A percentile compares a stretch with the other conserved stretches of the same genome.
Evolutionary conservation across 1,140 invertebrate species (phyloP).

Genomic region (Heliconius hermathena): DNA sequence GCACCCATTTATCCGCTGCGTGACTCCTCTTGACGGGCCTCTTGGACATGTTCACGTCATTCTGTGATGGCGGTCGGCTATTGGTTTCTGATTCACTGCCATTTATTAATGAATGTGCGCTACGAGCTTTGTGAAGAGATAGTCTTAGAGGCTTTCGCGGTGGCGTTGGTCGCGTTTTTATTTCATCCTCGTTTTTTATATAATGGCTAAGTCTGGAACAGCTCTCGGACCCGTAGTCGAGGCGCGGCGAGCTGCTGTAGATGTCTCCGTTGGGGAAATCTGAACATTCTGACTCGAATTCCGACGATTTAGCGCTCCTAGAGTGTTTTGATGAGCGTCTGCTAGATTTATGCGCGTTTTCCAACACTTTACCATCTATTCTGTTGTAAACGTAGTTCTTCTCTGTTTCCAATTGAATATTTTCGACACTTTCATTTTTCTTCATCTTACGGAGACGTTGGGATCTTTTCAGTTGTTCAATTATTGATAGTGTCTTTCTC

Average conservation of each 20-base stretch:
- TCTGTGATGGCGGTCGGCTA: constrained; percentile 55
- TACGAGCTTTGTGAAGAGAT: constrained; percentile 90
- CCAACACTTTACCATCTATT: constrained; percentile 79
- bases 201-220: constrained; percentile 75
- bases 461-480: constrained; percentile 74
- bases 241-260: constrained; percentile 67
- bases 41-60: constrained; percentile 50
- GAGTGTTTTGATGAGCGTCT: constrained; percentile 78
- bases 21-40: constrained; percentile 68
- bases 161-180: constrained; percentile 85
- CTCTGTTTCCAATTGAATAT: constrained; percentile 66
- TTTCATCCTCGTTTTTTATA: constrained; percentile 73
- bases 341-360: constrained; percentile 79
- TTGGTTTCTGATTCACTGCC: constrained; percentile 67
- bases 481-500: constrained; percentile 72
- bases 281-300: constrained; percentile 85
- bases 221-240: constrained; percentile 83
- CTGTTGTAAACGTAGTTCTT: constrained; percentile 71
- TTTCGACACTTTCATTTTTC: constrained; percentile 73
- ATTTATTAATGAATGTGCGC: constrained; percentile 88
- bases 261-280: constrained; percentile 75
- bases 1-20: constrained; percentile 58
- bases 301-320: constrained; percentile 85
- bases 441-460: constrained; percentile 69
- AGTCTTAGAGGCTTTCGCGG: constrained; percentile 92